Evolutionary conservation across 2,888 invertebrate genomes (phyloP).

Genomic region (Cordilura impudica): DNA sequence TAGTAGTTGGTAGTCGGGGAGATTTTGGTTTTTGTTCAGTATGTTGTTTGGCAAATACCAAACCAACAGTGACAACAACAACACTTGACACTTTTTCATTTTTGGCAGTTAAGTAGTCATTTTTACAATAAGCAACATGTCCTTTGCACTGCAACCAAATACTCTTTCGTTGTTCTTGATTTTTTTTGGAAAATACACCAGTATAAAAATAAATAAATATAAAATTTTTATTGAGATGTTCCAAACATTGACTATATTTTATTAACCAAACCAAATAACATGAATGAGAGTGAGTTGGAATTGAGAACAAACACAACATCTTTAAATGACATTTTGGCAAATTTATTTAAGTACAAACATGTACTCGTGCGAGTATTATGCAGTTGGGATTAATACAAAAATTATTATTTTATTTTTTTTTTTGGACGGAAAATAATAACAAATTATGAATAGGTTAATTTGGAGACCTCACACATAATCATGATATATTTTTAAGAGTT

Average conservation of each 20-base stretch:
- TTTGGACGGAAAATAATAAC: background rate
- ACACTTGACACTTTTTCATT: slow-evolving; percentile 40
- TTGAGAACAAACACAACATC: slow-evolving; percentile 18
- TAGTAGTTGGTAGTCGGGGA: slow-evolving; percentile 11
- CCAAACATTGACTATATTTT: slow-evolving; percentile 29
- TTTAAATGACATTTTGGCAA: slow-evolving; percentile 37
- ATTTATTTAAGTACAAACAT: too few relatives aligned
- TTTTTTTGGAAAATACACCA: background rate
- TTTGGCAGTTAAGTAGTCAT: slow-evolving; percentile 40
- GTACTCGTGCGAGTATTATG: too few relatives aligned
- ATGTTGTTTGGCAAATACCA: slow-evolving; percentile 33
- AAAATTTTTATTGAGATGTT: slow-evolving; percentile 14
- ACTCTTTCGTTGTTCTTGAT: background rate
- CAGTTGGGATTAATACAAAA: background rate
- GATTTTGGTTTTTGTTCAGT: background rate
- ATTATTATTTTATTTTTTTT: background rate
- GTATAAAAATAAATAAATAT: slow-evolving; percentile 1
- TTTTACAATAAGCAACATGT: slow-evolving; percentile 39
- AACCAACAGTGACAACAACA: slow-evolving; percentile 43
- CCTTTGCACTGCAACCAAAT: slow-evolving; percentile 49
- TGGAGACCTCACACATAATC: too few relatives aligned
- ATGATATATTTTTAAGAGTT: too few relatives aligned
- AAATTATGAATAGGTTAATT: background rate
- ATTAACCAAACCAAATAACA: slow-evolving; percentile 26
- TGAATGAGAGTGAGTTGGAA: background rate